phyloP scores from a whole-genome alignment of 2,797 vertebrate genomes.

The Pseudochromis fuscus region DNA sequence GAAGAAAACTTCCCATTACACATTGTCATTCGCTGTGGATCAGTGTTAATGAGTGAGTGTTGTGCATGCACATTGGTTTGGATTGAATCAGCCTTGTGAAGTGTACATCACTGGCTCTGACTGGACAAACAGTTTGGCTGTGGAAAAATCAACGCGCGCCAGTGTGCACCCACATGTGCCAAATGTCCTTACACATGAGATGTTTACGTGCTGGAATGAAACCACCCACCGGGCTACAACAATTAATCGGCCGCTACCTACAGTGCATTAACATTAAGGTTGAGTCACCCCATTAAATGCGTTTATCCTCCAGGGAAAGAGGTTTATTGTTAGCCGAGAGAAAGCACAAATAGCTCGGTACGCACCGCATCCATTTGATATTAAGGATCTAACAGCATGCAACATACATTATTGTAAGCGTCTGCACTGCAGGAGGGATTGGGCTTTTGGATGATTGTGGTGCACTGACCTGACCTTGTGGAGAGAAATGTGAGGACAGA shows the following conservation, averaged over 20 bases:
- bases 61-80: slow-evolving; percentile 41
- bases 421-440: slow-evolving; percentile 14
- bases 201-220: slow-evolving; percentile 63
- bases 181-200: slow-evolving; percentile 41
- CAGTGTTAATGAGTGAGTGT: slow-evolving; percentile 21
- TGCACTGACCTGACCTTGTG: slow-evolving; percentile 3
- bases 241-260: slow-evolving; percentile 68
- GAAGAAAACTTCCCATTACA: too few relatives aligned
- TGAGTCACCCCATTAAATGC: slow-evolving; percentile 72
- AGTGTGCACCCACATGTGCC: slow-evolving; percentile 18
- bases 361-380: slow-evolving; percentile 45
- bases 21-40: slow-evolving; percentile 19
- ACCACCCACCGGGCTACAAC: slow-evolving; percentile 57
- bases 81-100: slow-evolving; percentile 39
- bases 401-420: slow-evolving; percentile 16
- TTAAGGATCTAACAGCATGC: slow-evolving; percentile 20
- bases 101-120: slow-evolving; percentile 22
- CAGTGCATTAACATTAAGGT: slow-evolving; percentile 73
- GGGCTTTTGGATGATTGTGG: slow-evolving; percentile 11
- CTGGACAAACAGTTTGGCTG: slow-evolving; percentile 17
- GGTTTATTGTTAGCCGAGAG: slow-evolving; percentile 52
- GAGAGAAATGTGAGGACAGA: slow-evolving; percentile 5
- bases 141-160: slow-evolving; percentile 24
- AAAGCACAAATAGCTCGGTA: slow-evolving; percentile 59
- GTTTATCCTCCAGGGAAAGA: slow-evolving; percentile 61